Evolutionary conservation across 2,888 invertebrate species (phyloP), one percentile per base, ranked within the genome.

Genomic region (Mamestra brassicae): DNA sequence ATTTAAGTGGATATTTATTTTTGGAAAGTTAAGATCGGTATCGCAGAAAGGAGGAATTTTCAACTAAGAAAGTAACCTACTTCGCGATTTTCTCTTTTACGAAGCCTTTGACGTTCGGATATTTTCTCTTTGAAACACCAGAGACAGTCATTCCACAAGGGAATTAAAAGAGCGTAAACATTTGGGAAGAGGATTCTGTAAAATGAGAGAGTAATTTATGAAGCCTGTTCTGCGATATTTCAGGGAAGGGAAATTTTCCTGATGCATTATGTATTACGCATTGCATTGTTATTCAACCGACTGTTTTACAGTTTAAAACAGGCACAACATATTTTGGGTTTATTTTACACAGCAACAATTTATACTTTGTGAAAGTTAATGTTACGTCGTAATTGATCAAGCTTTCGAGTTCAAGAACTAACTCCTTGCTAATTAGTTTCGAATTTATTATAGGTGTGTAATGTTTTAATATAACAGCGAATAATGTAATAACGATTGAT

Each of bases 1-100:
- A 68, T 84, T 74, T 64, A 36, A 69, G 54, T 42, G 66, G 61
- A 58, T 69, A 65, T 76, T 72, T 76, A 76, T 65, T 69, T 70
- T 67, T 54, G 11, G 63, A 70, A 70, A 50, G 61, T 70, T 55
- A 26, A 50, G 34, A 69, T 63, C 11, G 42, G n/a, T 52, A n/a
- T 17, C 42, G 60, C 17, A 36, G 34, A 1, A 13, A 74, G 36
- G n/a, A 65, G 36, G 17, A 47, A n/a, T 66, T 63, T 78, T 58
- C 64, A 45, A 57, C 5, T 26, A 26, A 36, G n/a, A 54, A 38
- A 66, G 50, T 62, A 52, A 67, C 13, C 26, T 45, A 50, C 15
- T 73, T 11, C 15, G 10, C 34, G 36, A 58, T 78, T 63, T 73
- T 47, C 50, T 17, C 11, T 47, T 63, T 58, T 34, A 52, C 54